A percentile compares a stretch with the other conserved stretches of the same genome.
phyloP scores from a whole-genome alignment of 2,113 vertebrate species.

The Propithecus coquereli region DNA sequence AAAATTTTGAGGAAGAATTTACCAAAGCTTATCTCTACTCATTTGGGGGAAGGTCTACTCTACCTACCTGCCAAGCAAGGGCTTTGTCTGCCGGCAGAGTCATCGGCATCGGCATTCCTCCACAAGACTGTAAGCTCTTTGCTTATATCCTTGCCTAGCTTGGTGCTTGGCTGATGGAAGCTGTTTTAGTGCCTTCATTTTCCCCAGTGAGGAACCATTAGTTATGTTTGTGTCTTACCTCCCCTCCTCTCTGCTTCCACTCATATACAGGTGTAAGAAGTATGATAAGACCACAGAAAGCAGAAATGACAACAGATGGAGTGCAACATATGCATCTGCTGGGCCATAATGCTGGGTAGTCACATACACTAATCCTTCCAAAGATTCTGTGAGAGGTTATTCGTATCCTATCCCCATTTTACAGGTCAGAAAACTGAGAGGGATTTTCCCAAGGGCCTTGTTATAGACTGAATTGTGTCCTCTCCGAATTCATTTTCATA shows the following conservation, averaged over 20 bases:
- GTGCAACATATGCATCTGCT: background rate
- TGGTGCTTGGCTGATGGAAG: background rate
- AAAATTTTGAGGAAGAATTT: background rate
- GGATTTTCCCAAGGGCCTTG: background rate
- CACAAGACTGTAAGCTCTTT: background rate
- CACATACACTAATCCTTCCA: background rate
- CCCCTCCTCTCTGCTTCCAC: background rate
- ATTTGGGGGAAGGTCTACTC: background rate
- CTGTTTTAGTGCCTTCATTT: no score
- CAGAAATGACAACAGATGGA: background rate
- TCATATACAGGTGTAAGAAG: background rate
- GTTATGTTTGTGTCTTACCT: background rate
- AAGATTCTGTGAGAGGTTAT: background rate
- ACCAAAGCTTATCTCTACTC: background rate
- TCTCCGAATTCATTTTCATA: background rate
- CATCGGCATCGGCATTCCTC: no score
- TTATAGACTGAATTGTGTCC: background rate
- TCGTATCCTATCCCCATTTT: background rate
- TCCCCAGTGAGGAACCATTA: background rate
- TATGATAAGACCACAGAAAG: background rate
- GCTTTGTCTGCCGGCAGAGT: background rate
- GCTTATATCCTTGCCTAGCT: background rate
- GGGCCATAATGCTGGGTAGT: background rate
- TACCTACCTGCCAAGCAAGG: background rate
- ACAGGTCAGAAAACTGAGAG: background rate